Evolutionary conservation across 2,113 vertebrate species (phyloP).

Genomic region (Brachirus orientalis): DNA sequence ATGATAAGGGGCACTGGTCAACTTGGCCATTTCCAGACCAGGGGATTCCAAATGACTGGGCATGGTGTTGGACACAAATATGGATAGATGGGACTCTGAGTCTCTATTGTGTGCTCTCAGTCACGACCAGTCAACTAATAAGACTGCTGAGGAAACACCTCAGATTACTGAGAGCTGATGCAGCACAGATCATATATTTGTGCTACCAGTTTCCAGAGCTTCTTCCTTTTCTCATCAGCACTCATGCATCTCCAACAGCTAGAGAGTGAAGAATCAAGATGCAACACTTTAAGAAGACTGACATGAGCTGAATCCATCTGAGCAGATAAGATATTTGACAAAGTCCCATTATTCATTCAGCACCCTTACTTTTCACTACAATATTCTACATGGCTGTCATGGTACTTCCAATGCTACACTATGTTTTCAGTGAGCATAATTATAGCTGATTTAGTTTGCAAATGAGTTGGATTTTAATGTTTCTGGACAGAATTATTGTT

Average conservation of each 20-base stretch:
- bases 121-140: neutral
- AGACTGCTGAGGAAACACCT: constrained; percentile 1
- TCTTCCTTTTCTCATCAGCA: too few relatives aligned
- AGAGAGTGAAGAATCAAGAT: too few relatives aligned
- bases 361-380: too few relatives aligned
- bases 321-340: too few relatives aligned
- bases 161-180: constrained; percentile 6
- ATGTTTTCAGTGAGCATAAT: neutral
- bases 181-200: constrained; percentile 6
- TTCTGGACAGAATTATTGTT: neutral
- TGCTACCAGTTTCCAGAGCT: too few relatives aligned
- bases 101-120: constrained; percentile 9
- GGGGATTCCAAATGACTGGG: constrained; percentile 30
- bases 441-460: neutral
- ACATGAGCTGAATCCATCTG: too few relatives aligned
- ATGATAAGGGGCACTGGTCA: constrained; percentile 13
- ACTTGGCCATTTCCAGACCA: too few relatives aligned
- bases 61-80: constrained; percentile 35
- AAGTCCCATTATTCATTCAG: too few relatives aligned
- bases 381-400: neutral
- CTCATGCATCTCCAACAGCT: too few relatives aligned
- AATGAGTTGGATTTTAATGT: neutral
- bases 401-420: too few relatives aligned
- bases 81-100: constrained; percentile 25
- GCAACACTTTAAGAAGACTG: too few relatives aligned